Evolutionary conservation across 2,888 invertebrate species (phyloP).

Genomic region (Spodoptera exigua): DNA sequence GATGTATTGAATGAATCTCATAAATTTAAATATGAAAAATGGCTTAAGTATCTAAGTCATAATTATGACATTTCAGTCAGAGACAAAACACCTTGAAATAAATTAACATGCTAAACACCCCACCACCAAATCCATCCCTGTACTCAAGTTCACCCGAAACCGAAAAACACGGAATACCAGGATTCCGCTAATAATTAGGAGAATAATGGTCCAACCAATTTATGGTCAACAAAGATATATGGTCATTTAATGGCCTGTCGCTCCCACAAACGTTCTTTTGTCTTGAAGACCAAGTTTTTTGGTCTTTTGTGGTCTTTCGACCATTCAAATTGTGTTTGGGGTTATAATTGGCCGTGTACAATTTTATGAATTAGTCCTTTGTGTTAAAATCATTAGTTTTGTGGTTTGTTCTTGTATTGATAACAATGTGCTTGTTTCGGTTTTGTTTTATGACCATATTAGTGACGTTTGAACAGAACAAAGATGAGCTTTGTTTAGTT

Average conservation of each 20-base stretch:
- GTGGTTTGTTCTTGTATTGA: slow-evolving; percentile 10
- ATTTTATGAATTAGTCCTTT: slow-evolving; percentile 46
- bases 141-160: slow-evolving; percentile 44
- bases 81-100: background rate
- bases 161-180: slow-evolving; percentile 62
- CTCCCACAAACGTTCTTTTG: slow-evolving; percentile 69
- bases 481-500: slow-evolving; percentile 15
- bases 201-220: slow-evolving; percentile 74
- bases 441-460: slow-evolving; percentile 32
- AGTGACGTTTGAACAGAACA: slow-evolving; percentile 16
- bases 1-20: too few relatives aligned
- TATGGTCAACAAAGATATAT: slow-evolving; percentile 74
- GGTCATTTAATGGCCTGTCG: slow-evolving; percentile 72
- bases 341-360: slow-evolving; percentile 44
- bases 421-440: slow-evolving; percentile 30
- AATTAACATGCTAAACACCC: background rate
- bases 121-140: slow-evolving; percentile 40
- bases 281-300: slow-evolving; percentile 46
- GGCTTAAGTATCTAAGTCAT: too few relatives aligned
- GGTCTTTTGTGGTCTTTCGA: slow-evolving; percentile 40
- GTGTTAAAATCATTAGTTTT: slow-evolving; percentile 49
- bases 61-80: background rate
- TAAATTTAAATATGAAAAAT: too few relatives aligned
- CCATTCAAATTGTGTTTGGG: slow-evolving; percentile 48
- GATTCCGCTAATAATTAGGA: slow-evolving; percentile 75